Base-by-base conservation (phyloP, 2,888 invertebrate genomes). In the Aethes cnicana region DNA sequence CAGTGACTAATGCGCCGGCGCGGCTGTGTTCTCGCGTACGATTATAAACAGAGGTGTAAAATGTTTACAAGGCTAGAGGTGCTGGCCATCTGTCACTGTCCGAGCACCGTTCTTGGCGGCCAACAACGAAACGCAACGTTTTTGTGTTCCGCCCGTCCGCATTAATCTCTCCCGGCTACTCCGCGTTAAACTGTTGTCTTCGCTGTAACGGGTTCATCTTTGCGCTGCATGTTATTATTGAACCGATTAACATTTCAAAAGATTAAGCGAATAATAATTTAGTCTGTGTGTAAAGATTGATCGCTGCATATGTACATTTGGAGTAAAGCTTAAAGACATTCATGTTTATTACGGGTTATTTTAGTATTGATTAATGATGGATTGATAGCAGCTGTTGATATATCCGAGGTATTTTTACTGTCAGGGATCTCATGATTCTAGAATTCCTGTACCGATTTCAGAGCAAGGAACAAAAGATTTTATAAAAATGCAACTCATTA, bases 41-140 rank as follows among this genome's bases (percentile, higher is more conserved):
- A 55, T 58, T 56, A 54, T 57, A 56, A 55, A 57, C 64, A 59
- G 68, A 81, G 77, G 80, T 82, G 81, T 81, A 75, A 81, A 79
- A 80, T 78, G 77, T 78, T 81, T 75, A 80, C 77, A 76, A 69
- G 72, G 71, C 66, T 64, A 68, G 66, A 72, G 69, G 68, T 66
- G 66, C 68, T 58, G 68, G 68, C 72, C 72, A 80, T 80, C 72
- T 70, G 74, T 80, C 75, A 68, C 61, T 76, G 79, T 81, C 81
- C 69, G 72, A 74, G 74, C 72, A 74, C 44, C 64, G 65, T 62
- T 62, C 59, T 44, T 39, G 37, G 48, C 58, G 54, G 59, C 58
- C 66, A 68, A 71, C 68, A 66, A 67, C 58, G 43, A 53, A 42
- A 42, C 25, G 41, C 54, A 43, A 41, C 20, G 53, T 49, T 63